Conservation (phyloP, 2,888 invertebrate species). For the Spisula subtruncata region DNA sequence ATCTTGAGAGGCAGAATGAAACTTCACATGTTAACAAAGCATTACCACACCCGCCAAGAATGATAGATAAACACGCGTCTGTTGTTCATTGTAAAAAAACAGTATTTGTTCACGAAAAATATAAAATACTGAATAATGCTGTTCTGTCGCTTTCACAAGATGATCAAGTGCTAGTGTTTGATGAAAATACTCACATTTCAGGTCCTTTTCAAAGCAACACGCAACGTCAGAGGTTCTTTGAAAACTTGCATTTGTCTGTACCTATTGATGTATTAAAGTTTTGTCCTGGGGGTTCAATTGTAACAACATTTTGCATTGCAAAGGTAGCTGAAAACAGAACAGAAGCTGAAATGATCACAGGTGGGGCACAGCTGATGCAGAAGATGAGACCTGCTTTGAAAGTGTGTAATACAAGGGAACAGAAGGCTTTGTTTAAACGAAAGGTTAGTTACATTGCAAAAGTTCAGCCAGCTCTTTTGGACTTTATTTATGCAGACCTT, state of each 20-base stretch:
- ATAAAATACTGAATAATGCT: too few species aligned
- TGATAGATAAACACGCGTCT: constrained; percentile 25
- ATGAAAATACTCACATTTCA: too few species aligned
- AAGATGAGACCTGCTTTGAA: constrained; percentile 42
- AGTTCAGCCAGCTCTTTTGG: constrained; percentile 34
- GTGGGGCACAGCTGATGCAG: constrained; percentile 3
- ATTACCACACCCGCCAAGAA: constrained; percentile 32
- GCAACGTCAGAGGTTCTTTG: too few species aligned
- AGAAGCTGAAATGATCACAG: constrained; percentile 22
- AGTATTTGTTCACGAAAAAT: not conserved
- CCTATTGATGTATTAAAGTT: not conserved
- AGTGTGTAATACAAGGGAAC: constrained; percentile 57
- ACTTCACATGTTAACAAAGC: not conserved
- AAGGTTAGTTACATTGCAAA: constrained; percentile 37
- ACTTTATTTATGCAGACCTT: constrained; percentile 64
- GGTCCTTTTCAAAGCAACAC: too few species aligned
- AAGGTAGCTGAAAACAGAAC: constrained; percentile 24
- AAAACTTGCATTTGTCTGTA: too few species aligned
- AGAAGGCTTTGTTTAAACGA: constrained; percentile 49
- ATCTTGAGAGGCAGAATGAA: constrained; percentile 16
- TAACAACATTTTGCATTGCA: constrained; percentile 36
- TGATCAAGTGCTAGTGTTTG: too few species aligned
- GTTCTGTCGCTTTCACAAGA: too few species aligned
- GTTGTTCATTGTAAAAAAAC: constrained; percentile 25
- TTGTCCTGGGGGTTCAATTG: constrained; percentile 36